Evolutionary conservation across 2,113 vertebrate genomes (phyloP).

Genomic region (Echinops telfairi): DNA sequence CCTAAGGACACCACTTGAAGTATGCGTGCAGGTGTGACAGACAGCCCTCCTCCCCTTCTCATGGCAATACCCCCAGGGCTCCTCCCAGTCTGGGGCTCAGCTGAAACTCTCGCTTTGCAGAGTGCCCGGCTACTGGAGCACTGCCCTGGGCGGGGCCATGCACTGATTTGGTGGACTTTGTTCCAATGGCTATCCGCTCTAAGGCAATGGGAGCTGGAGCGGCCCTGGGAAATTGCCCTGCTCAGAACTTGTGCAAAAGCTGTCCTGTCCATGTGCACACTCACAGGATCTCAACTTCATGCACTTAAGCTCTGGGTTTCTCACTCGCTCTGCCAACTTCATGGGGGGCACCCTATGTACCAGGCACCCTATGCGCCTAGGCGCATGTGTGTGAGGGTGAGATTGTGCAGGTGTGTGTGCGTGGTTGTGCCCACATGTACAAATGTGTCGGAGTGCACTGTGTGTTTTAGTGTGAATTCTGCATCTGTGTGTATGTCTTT

Average conservation of each 20-base stretch:
- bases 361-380: too few species aligned
- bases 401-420: not conserved
- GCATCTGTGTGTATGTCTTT: not conserved
- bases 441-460: not conserved
- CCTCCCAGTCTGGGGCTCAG: not conserved
- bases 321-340: not conserved
- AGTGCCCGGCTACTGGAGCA: not conserved
- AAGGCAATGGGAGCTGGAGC: constrained; percentile 20
- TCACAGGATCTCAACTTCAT: not conserved
- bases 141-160: not conserved
- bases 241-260: not conserved
- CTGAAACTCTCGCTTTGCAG: not conserved
- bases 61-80: not conserved
- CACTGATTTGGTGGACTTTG: not conserved
- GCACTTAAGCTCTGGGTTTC: not conserved
- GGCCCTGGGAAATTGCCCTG: not conserved
- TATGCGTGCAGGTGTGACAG: not conserved
- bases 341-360: not conserved
- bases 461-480: not conserved
- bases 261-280: not conserved
- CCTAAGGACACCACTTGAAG: not conserved
- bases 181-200: not conserved
- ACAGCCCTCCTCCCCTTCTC: not conserved
- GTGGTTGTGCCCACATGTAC: too few species aligned
- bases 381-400: not conserved